Evolutionary conservation across 2,797 vertebrate genomes (phyloP), one percentile per base, ranked within the genome.

Genomic region (Lateolabrax maculatus): DNA sequence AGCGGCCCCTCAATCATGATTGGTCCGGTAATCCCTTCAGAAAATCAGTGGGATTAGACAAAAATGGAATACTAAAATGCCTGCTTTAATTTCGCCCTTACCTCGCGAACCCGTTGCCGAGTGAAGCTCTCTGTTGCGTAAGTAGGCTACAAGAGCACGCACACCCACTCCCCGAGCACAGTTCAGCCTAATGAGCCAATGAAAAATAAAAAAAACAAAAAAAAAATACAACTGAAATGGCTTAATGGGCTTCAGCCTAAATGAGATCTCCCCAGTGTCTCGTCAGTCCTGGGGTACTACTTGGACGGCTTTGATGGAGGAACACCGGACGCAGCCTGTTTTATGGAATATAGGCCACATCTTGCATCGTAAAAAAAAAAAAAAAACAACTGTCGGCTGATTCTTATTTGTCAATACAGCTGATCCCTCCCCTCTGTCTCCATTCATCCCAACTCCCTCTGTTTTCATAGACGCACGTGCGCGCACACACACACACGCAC

Each of bases 11-110:
- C 91, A 92, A 85, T 92, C 92, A 90, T 90, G 93, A 94, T 89
- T 94, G 89, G 94, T 93, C 90, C 90, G 80, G 84, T 95, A 95
- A 96, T 95, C 95, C 94, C 87, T 69, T 83, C 92, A 91, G 91
- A 95, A n/a, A 95, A 94, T 94, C 93, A 91, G 90, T 87, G 77
- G 94, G 95, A 95, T 95, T 95, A 95, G 80, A 92, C 84, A 89
- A 94, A 93, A 92, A 94, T 93, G 87, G 85, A 94, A 94, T 88
- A 84, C 81, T 68, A 68, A 79, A 79, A 65, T 92, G 92, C 72
- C 81, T 89, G 89, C 89, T 89, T 93, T 93, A 92, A 94, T 93
- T 94, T 94, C 89, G 87, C 61, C 87, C 90, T 90, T 85, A 84
- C 84, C 68, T 79, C 62, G 49, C 74, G 34, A 87, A 80, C 82